Conservation (phyloP, 2,888 invertebrate genomes). For the Lasioglossum lativentre region DNA sequence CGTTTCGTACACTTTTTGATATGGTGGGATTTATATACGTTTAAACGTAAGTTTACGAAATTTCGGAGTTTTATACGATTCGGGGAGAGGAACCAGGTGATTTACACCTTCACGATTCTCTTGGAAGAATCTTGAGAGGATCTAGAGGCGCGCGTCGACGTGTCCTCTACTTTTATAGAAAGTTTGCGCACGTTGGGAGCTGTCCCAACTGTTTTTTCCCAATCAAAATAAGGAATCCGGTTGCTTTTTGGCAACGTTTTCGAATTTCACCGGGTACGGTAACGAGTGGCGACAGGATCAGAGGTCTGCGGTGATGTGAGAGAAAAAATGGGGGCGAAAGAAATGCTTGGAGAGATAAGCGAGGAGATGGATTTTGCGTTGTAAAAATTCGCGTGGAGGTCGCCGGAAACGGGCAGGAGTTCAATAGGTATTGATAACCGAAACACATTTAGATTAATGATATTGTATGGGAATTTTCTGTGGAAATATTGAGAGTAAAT, state of each 20-base stretch:
- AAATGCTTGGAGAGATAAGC: constrained; percentile 37
- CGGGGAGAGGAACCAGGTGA: background rate
- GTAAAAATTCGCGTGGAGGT: constrained; percentile 33
- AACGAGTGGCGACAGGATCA: constrained; percentile 9
- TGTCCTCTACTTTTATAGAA: constrained; percentile 16
- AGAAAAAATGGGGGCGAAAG: constrained; percentile 36
- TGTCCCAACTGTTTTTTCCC: constrained; percentile 14
- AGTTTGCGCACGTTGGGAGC: constrained; percentile 19
- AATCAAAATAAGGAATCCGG: background rate
- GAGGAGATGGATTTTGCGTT: constrained; percentile 17
- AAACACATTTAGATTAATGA: constrained; percentile 28
- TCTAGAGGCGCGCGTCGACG: background rate
- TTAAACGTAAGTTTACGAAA: constrained; percentile 47
- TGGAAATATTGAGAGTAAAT: constrained; percentile 18
- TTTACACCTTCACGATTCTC: constrained; percentile 9
- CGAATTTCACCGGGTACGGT: constrained; percentile 16
- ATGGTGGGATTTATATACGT: constrained; percentile 43
- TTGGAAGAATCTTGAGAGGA: background rate
- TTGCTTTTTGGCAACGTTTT: constrained; percentile 31
- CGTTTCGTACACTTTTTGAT: constrained; percentile 53
- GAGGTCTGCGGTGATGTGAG: constrained; percentile 57
- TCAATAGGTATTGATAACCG: constrained; percentile 38
- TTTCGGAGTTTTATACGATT: constrained; percentile 20
- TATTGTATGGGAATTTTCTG: constrained; percentile 28
- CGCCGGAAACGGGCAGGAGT: background rate